Evolutionary conservation across 2,113 vertebrate genomes (phyloP), one percentile per base, ranked within the genome.

Genomic region (Gobiocypris rarus): DNA sequence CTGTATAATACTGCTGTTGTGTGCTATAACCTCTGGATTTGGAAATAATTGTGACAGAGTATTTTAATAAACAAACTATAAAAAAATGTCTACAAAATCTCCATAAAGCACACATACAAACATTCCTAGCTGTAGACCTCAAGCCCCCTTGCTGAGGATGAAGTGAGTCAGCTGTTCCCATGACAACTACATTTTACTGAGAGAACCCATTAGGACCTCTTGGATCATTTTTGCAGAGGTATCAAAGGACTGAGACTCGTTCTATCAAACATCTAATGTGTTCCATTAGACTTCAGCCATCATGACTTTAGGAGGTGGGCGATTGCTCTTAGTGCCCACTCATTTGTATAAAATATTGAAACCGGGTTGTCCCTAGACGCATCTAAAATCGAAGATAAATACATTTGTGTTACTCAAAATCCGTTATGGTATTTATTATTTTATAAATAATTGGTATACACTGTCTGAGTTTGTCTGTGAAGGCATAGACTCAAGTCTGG

Each of bases 181-280:
- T 90, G 91, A 91, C 91, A 90, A 93, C 92, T 81, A 81, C 83
- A 89, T 90, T 87, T 91, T 45, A 71, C 75, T 71, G 83, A 71
- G 73, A 77, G 19, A 38, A 78, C 26, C 17, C 31, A 88, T n/a
- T 82, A 77, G 14, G 7, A 74, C 24, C 3, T 26, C 58, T 69
- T 38, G 69, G 67, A 61, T 81, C 73, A 61, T 83, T 86, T 45
- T 78, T 84, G 52, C 56, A 67, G 45, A 45, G 31, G 82, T 52
- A 82, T 87, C 54, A 70, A 7, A 22, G 7, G 83, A 58, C n/a
- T 88, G 7, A 56, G n/a, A 13, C 54, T 77, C 43, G 9, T 63
- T 78, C 65, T 82, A 75, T 77, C 31, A 59, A 59, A 54, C 43
- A 65, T 69, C 58, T 84, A 79, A 84, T 84, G 28, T 82, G 65